Percentiles rank a stretch among this genome's conserved stretches.
Conservation (phyloP, 1,140 invertebrate species). For the Drosophila elegans region DNA sequence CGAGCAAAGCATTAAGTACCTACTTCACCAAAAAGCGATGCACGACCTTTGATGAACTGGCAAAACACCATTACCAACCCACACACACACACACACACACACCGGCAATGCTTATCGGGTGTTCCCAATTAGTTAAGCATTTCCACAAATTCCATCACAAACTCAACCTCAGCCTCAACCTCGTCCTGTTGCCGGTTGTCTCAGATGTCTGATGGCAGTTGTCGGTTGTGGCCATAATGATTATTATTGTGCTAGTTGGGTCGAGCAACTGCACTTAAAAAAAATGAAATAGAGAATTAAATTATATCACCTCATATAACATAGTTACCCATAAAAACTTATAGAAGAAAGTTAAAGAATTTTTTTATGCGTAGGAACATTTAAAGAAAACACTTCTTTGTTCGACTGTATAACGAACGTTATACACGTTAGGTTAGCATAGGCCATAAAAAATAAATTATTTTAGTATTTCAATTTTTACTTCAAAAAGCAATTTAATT, state of each 20-base stretch:
- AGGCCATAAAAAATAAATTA: neutral
- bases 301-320: no score
- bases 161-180: slow-evolving; percentile 2
- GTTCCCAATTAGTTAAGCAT: slow-evolving; percentile 42
- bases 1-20: slow-evolving; percentile 35
- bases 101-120: slow-evolving; percentile 7
- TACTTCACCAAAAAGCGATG: slow-evolving; percentile 17
- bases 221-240: slow-evolving; percentile 47
- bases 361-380: no score
- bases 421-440: no score
- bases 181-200: slow-evolving; percentile 39
- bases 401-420: no score
- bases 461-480: neutral
- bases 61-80: neutral
- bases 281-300: no score
- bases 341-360: no score
- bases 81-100: neutral
- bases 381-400: no score
- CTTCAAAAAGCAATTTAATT: neutral
- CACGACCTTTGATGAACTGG: slow-evolving; percentile 15
- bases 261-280: slow-evolving; percentile 3
- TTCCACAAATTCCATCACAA: slow-evolving; percentile 33
- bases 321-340: no score
- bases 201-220: slow-evolving; percentile 37
- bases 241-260: slow-evolving; percentile 42